Base-by-base conservation (phyloP, 2,113 vertebrate species). In the Solea senegalensis region DNA sequence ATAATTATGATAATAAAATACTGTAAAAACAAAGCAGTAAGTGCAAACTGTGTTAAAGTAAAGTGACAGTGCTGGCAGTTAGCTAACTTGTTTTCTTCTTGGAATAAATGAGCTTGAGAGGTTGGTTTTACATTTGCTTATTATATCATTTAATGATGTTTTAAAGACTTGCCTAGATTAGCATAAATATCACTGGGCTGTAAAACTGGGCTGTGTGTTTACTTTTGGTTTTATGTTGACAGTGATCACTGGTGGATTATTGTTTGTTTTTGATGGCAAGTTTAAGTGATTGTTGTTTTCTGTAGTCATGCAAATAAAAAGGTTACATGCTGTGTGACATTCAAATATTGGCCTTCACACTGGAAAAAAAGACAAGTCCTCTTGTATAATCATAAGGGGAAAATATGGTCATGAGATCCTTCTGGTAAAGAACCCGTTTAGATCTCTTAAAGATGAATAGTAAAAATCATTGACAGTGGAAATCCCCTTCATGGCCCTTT, bases 401-500 rank as follows among this genome's bases (percentile, higher is more conserved):
- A 68, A 21, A 45, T 48, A 15, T 27, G 0, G 16, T 59, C 34
- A 72, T 39, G 11, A 39, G 14, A 43, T 62, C 8, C 39, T 50
- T 28, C 14, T 14, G 44, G 21, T 44, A 45, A 45, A 63, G 3
- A 57, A 28, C 55, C 11, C 2, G 6, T 43, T 51, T 16, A 55
- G 12, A 69, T 83, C 74, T 58, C 28, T 58, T 69, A 74, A 54
- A 76, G 39, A 64, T 39, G 26, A 75, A 65, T 70, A 53, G 58
- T 76, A 71, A 68, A 10, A 80, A 67, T 75, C 69, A 53, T 73
- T 34, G 16, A 64, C 27, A 46, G 8, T 85, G 82, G 88, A 88
- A 88, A 86, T 84, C 77, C 86, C 84, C 86, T 46, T 57, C 15
- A 27, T 73, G 48, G 41, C 43, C 52, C n/a, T 69, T 60, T 12